phyloP scores from a whole-genome alignment of 1,140 invertebrate genomes.

The Drosophila melanica region DNA sequence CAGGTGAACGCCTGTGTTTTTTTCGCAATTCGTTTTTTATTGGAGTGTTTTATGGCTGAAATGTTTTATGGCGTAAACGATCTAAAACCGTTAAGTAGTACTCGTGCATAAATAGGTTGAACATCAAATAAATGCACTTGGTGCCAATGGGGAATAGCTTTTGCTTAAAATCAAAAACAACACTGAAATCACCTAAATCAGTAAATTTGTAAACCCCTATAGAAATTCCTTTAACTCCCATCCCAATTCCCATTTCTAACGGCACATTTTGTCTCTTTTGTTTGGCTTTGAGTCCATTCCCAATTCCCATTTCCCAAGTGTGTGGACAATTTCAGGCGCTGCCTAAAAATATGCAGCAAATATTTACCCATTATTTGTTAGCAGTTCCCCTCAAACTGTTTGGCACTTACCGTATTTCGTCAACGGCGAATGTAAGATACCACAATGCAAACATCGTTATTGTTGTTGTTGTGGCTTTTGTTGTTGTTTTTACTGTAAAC shows the following conservation, averaged over 20 bases:
- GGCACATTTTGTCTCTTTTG: too few relatives aligned
- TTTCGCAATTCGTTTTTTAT: not conserved
- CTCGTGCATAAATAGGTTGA: not conserved
- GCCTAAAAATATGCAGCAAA: conserved; percentile 57
- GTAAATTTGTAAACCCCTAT: too few relatives aligned
- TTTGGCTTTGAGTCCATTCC: too few relatives aligned
- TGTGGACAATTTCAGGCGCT: not conserved
- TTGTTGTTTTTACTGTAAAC: conserved; percentile 49
- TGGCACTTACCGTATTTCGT: conserved; percentile 78
- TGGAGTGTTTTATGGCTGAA: not conserved
- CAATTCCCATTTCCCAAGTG: not conserved
- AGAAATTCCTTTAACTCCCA: too few relatives aligned
- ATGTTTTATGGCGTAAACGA: conserved; percentile 7
- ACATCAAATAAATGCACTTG: not conserved
- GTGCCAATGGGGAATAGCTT: too few relatives aligned
- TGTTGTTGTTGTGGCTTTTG: conserved; percentile 29
- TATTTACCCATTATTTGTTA: not conserved
- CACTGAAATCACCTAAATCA: not conserved
- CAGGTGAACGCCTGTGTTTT: conserved; percentile 1
- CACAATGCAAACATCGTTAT: conserved; percentile 79
- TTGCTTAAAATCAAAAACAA: too few relatives aligned
- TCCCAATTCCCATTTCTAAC: too few relatives aligned
- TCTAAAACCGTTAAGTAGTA: not conserved
- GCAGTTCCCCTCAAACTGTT: conserved; percentile 53
- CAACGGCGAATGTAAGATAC: conserved; percentile 80